Conservation (phyloP, 2,888 invertebrate genomes). For the Machimus atricapillus region DNA sequence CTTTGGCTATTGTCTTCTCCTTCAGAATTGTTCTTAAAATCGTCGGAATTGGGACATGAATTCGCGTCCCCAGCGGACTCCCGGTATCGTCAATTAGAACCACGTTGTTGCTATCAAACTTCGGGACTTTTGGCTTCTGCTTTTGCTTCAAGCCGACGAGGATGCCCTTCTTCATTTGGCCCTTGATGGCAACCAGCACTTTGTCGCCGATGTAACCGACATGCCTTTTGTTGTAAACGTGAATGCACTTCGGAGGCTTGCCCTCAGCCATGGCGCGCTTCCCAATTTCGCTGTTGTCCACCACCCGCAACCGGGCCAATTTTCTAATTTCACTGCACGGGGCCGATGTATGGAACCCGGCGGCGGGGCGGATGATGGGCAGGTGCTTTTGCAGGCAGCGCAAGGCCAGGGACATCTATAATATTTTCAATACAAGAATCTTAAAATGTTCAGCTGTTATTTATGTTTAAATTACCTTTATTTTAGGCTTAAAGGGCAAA, state of each 20-base stretch:
- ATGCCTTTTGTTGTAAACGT: slow-evolving; percentile 85
- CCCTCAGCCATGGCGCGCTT: slow-evolving; percentile 94
- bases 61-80: slow-evolving; percentile 92
- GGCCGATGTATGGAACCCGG: slow-evolving; percentile 67
- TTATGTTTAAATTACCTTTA: not conserved
- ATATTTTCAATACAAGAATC: not conserved
- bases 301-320: slow-evolving; percentile 83
- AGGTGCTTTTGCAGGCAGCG: not conserved
- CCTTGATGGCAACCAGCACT: slow-evolving; percentile 91
- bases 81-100: slow-evolving; percentile 96
- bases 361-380: not conserved
- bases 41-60: slow-evolving; percentile 94
- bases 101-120: slow-evolving; percentile 94
- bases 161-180: slow-evolving; percentile 93
- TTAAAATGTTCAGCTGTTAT: not conserved
- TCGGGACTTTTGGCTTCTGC: slow-evolving; percentile 82
- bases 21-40: slow-evolving; percentile 83
- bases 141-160: slow-evolving; percentile 86
- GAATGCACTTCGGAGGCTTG: slow-evolving; percentile 91
- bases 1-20: slow-evolving; percentile 79
- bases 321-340: slow-evolving; percentile 73
- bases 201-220: slow-evolving; percentile 77
- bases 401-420: not conserved
- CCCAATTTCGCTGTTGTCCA: slow-evolving; percentile 96
- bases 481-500: not conserved